A percentile compares a stretch with the other conserved stretches of the same genome.
Conservation (phyloP, 2,797 vertebrate species). For the Crotalus adamanteus region DNA sequence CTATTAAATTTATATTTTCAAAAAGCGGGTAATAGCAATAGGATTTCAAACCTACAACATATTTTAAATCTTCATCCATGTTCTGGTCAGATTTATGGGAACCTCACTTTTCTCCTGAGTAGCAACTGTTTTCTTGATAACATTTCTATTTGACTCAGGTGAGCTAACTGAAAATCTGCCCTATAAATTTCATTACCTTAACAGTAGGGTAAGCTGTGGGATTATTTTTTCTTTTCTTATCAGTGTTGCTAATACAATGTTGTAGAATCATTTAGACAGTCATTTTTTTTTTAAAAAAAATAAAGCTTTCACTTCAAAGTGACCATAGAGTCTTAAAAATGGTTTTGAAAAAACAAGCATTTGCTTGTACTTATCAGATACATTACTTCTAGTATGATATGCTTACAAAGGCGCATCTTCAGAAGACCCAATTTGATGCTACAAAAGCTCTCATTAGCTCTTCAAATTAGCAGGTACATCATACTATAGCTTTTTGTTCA, state of each 20-base stretch:
- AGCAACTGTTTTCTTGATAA: background rate
- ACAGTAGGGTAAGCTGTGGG: conserved; percentile 19
- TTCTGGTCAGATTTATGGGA: background rate
- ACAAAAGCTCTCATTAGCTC: conserved; percentile 55
- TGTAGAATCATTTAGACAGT: background rate
- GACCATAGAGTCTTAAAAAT: conserved; percentile 29
- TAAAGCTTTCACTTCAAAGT: background rate
- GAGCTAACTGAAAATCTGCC: background rate
- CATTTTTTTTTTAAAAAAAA: background rate
- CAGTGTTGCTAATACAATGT: background rate
- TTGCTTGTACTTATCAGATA: conserved; percentile 34
- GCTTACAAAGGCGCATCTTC: conserved; percentile 33
- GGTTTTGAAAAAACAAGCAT: conserved; percentile 29
- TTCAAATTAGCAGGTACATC: conserved; percentile 57
- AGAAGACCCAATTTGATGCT: conserved; percentile 35
- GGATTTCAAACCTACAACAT: background rate
- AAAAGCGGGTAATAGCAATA: background rate
- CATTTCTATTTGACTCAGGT: background rate
- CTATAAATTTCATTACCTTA: background rate
- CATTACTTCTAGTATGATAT: conserved; percentile 32
- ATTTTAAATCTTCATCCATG: background rate
- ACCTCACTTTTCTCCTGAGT: background rate
- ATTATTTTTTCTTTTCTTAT: background rate
- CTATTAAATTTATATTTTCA: background rate
- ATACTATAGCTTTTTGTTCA: conserved; percentile 47